phyloP scores from a whole-genome alignment of 2,888 invertebrate genomes.

The Leptopterna dolabrata region DNA sequence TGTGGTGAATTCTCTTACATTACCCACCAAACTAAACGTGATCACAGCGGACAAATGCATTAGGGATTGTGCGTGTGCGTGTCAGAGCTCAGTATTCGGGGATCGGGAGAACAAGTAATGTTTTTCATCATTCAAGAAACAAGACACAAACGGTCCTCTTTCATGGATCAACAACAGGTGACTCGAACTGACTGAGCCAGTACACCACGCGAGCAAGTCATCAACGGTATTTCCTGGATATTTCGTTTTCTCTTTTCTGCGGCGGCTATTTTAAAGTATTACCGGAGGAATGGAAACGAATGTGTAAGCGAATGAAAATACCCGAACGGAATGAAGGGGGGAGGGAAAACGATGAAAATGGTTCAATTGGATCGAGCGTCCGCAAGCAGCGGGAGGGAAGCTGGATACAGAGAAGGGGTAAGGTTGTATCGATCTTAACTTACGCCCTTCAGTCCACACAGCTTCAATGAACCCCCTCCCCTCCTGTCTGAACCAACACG shows the following conservation, averaged over 20 bases:
- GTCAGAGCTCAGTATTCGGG: no score
- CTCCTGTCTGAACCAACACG: not conserved
- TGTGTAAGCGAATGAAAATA: not conserved
- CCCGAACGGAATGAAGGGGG: no score
- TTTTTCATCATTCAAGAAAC: not conserved
- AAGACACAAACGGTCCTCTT: not conserved
- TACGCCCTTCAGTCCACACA: constrained; percentile 27
- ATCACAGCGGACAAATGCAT: no score
- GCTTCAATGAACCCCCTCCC: constrained; percentile 27
- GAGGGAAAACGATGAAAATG: not conserved
- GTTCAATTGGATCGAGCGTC: not conserved
- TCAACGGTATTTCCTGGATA: not conserved
- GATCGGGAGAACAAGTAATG: not conserved
- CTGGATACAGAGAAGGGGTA: not conserved
- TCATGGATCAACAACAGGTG: constrained; percentile 10
- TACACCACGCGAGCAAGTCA: constrained; percentile 1
- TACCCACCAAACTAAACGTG: no score
- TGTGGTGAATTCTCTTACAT: no score
- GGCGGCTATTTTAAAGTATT: not conserved
- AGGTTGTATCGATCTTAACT: constrained; percentile 41
- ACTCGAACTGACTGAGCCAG: not conserved
- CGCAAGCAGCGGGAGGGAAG: not conserved
- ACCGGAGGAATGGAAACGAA: not conserved
- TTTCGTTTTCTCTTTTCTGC: not conserved
- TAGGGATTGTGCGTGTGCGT: no score